Base-by-base conservation (phyloP, 2,797 vertebrate genomes). In the Cuculus canorus region DNA sequence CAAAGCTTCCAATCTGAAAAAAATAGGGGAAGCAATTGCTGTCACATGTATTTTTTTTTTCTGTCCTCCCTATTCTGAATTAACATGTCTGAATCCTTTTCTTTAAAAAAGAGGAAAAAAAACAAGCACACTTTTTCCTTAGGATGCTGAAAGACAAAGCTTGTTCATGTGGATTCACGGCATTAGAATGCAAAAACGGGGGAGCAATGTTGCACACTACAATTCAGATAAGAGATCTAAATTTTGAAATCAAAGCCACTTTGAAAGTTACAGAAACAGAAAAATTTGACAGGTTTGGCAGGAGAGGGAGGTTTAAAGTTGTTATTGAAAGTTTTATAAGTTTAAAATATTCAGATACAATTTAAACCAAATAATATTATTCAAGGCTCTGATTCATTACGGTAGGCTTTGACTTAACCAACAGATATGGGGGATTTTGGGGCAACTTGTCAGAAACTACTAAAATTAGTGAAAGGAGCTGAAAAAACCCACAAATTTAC, bases 381-480 rank as follows among this genome's bases (percentile, higher is more conserved):
- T 82, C 35, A 16, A 43, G 72, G 24, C 17, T 75, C 59, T 41
- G n/a, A 54, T 53, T 68, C 21, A 41, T 78, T 84, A 35, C 4
- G 10, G 9, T 25, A 65, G 33, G 22, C 17, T 88, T 82, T 53
- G 33, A 66, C 17, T 11, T 32, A n/a, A 41, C 52, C 35, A 92
- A 76, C 32, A 17, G 6, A 12, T 7, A 45, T 35, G 3, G 0
- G 2, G 0, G 0, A 14, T 37, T 70, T 52, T 11, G 8, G 93
- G 75, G 30, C 5, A 91, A 50, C 37, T 94, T 78, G 50, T 95
- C 91, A 94, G 92, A 96, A 97, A 97, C 79, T 87, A 76, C 61
- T 71, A 65, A 32, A 95, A 96, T 32, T 33, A 86, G 71, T 87
- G 66, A 92, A 96, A 82, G 73, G 33, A 91, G 76, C 53, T 91